Percentiles rank a stretch among this genome's conserved stretches.
Conservation (phyloP, 2,113 vertebrate species). For the Xiphorhynchus elegans region DNA sequence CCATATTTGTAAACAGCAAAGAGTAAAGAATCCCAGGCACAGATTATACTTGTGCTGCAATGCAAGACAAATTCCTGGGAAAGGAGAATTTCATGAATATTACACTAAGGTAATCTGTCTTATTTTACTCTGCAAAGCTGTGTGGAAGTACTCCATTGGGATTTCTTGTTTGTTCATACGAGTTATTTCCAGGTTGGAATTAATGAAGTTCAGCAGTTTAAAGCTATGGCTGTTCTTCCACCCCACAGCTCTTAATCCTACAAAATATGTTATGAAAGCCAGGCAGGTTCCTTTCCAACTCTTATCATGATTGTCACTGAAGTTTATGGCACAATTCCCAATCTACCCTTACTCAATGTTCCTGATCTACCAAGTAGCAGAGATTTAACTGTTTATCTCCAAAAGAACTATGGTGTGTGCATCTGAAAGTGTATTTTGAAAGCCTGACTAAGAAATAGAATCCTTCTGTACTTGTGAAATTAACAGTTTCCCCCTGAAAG, state of each 20-base stretch:
- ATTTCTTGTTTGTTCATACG: not conserved
- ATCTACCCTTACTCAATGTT: accelerated
- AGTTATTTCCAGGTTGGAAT: not conserved
- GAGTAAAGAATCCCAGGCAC: not conserved
- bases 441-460: not conserved
- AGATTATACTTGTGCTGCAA: not conserved
- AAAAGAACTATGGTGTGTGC: not conserved
- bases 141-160: not conserved
- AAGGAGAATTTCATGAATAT: not conserved
- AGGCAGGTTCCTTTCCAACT: not conserved
- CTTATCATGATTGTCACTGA: not conserved
- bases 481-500: not conserved
- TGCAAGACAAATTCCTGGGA: not conserved
- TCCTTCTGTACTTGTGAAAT: not conserved
- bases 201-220: not conserved
- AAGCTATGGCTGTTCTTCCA: not conserved
- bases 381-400: not conserved
- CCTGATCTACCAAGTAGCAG: not conserved
- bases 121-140: not conserved
- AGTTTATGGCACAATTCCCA: not conserved
- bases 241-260: not conserved
- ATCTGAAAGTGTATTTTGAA: not conserved
- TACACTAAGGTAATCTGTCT: not conserved
- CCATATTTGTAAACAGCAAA: not conserved
- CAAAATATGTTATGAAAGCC: not conserved